Base-by-base conservation (phyloP, 2,113 vertebrate genomes). In the Excalfactoria chinensis region DNA sequence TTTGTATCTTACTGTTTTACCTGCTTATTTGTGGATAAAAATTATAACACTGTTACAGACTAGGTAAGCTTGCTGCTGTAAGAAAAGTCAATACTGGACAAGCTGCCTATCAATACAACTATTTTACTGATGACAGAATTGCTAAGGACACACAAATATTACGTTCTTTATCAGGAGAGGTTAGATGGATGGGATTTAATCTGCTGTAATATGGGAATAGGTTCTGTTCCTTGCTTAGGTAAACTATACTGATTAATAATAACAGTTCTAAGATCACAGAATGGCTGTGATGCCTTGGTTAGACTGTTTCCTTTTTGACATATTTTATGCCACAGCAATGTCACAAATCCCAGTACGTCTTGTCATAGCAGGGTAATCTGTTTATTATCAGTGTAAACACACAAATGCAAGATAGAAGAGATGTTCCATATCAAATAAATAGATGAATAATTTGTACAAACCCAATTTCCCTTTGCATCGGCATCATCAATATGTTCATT, bases 61-160 rank as follows among this genome's bases (percentile, higher is more conserved):
- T 64, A 82, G 32, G 34, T 69, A 86, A 88, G n/a, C 58, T 84
- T 81, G 35, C 30, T 75, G 81, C 13, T 51, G 51, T 72, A 84
- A 68, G 48, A 70, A 82, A 85, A 87, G 75, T 49, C 75, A 91
- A 48, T 23, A 37, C 4, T 63, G 64, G 62, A 55, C 75, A 85
- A 77, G 73, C 56, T 90, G 60, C 32, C 82, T 70, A 67, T 70
- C 43, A 73, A 41, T 80, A 14, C 43, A 90, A 37, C 25, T 71
- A 73, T 86, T 86, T 93, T 40, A 89, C 20, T 91, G 68, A 76
- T 63, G 64, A 59, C 13, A 93, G 16, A 84, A 34, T 41, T n/a
- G 56, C 48, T 75, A 74, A 69, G 60, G 53, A 37, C 63, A 86
- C 60, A 73, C 23, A 92, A 74, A 75, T 32, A 55, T 5, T 37